Evolutionary conservation across 1,140 invertebrate genomes (phyloP), one percentile per base, ranked within the genome.

Genomic region (Drosophila arawakana): DNA sequence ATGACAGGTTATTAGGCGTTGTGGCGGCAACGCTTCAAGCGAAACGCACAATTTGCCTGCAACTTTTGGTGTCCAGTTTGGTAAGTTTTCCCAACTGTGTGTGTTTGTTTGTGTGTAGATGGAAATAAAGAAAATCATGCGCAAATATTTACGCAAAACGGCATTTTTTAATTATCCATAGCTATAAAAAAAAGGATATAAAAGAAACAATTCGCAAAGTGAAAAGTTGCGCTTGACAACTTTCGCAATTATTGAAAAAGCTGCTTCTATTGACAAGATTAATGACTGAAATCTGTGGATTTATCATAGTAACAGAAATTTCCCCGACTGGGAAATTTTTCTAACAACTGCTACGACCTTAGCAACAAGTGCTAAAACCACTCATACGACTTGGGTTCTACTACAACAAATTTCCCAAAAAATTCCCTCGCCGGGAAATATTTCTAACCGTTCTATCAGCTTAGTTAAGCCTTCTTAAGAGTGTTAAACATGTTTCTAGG

Each of bases 1-100:
- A 81, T 81, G 84, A 89, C 84, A 89, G 78, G 84, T 89, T 89
- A 89, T 89, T 89, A 89, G 84, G 80, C 81, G 73, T 78, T 77
- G 69, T 68, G 68, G 73, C 77, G 73, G 84, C 84, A 69, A 81
- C 66, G 74, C 62, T 78, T 62, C 59, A 70, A 78, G 76, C 63
- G 60, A 75, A 72, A 88, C 84, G 84, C 84, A 89, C 84, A 89
- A 84, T 88, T 88, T 86, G 59, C 59, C 62, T 76, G 74, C 66
- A 74, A 55, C 25, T 57, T 73, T 66, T 61, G 72, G 66, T 3
- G 55, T 65, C 75, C 82, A 75, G 76, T 80, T 82, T 88, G 83
- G 70, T 76, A 39, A 73, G 84, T 89, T 80, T 49, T 37, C 54
- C 11, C 30, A 46, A 13, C 37, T 35, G 43, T 44, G 35, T 18